Conservation (phyloP, 23 tunicate genomes). For the Corella eumyota region DNA sequence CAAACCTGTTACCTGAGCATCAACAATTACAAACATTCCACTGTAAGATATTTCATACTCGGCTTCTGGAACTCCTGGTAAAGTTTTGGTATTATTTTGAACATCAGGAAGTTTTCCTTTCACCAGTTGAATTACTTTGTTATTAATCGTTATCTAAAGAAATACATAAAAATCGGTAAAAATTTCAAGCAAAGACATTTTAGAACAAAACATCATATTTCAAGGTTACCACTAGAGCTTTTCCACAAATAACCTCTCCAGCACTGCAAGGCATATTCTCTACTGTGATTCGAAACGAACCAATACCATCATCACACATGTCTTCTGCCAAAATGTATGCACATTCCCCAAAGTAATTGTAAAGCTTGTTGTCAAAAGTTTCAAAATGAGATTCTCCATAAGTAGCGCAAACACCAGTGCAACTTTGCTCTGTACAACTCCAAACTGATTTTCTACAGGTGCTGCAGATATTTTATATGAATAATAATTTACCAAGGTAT, state of each 20-base stretch:
- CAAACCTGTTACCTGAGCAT: constrained; percentile 47
- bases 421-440: constrained; percentile 34
- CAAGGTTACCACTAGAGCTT: constrained; percentile 51
- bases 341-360: constrained; percentile 59
- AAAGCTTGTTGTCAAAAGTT: constrained; percentile 43
- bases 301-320: constrained; percentile 33
- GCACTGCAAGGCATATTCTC: constrained; percentile 72
- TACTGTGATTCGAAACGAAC: constrained; percentile 46
- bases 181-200: neutral
- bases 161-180: too few relatives aligned
- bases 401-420: constrained; percentile 45
- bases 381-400: constrained; percentile 60
- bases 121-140: constrained; percentile 45
- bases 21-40: constrained; percentile 35
- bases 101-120: constrained; percentile 35
- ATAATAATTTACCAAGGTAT: too few relatives aligned
- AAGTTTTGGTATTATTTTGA: constrained; percentile 15
- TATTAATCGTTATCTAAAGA: constrained; percentile 20
- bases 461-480: constrained; percentile 11
- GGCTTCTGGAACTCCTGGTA: constrained; percentile 49
- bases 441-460: constrained; percentile 33
- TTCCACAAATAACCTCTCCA: constrained; percentile 65
- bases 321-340: constrained; percentile 62
- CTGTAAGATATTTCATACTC: constrained; percentile 3
- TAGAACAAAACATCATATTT: too few relatives aligned